These are phyloP conservation scores for Scaptomyza parva DNA, from an alignment of 2,888 invertebrate genomes.

Conservation along the genomic window DNA sequence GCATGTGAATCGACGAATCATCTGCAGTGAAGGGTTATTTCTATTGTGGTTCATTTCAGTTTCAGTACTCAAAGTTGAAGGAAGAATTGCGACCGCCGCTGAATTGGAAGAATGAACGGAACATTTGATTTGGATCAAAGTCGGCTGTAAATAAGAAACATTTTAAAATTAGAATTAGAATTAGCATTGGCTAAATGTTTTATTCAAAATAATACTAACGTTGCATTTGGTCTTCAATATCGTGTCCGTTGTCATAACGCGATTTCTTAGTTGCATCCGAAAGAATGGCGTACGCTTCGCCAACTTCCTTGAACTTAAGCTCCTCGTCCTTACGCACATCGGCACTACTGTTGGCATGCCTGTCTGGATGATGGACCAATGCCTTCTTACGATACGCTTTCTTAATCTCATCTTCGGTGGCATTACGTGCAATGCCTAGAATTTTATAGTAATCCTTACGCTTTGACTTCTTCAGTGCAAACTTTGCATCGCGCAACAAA, in stretches of 20 bases:
- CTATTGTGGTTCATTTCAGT: no score
- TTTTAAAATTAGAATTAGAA: background rate
- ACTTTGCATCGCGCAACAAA: slow-evolving; percentile 93
- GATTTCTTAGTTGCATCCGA: slow-evolving; percentile 95
- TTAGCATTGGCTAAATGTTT: background rate
- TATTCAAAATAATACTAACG: slow-evolving; percentile 64
- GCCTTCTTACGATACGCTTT: slow-evolving; percentile 93
- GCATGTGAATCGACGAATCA: no score
- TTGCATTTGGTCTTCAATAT: slow-evolving; percentile 89
- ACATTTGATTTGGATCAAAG: slow-evolving; percentile 93
- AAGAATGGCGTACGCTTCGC: slow-evolving; percentile 97
- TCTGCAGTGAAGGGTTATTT: background rate
- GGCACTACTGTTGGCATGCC: slow-evolving; percentile 94
- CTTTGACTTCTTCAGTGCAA: slow-evolving; percentile 95
- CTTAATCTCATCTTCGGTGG: slow-evolving; percentile 96
- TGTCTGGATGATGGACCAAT: slow-evolving; percentile 96
- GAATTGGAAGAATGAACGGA: slow-evolving; percentile 92
- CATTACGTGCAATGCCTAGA: slow-evolving; percentile 92
- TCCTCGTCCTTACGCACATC: slow-evolving; percentile 95
- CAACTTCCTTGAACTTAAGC: slow-evolving; percentile 96
- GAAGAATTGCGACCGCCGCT: slow-evolving; percentile 87
- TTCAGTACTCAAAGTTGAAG: slow-evolving; percentile 83
- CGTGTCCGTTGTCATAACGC: slow-evolving; percentile 96
- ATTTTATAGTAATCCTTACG: slow-evolving; percentile 99
- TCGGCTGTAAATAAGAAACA: slow-evolving; percentile 85